Conservation (phyloP, 1,140 invertebrate species). For the Amyelois transitella region DNA sequence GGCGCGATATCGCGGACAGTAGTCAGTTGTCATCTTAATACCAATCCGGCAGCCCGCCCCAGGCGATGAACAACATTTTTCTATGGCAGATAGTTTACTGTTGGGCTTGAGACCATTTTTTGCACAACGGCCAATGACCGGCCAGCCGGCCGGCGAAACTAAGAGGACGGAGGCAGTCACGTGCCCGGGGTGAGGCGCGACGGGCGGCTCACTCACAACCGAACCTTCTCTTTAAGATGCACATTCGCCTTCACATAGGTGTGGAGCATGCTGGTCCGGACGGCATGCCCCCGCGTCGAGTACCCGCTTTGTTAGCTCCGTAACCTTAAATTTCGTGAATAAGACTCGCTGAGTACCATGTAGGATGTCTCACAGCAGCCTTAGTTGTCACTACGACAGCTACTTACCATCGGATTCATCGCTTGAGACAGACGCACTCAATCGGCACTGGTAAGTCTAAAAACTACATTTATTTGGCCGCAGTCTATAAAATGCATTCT, state of each 20-base stretch:
- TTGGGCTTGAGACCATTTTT: slow-evolving; percentile 46
- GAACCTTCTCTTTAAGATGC: slow-evolving; percentile 71
- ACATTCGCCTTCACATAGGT: slow-evolving; percentile 62
- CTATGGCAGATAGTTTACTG: slow-evolving; percentile 40
- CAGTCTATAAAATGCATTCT: too few species aligned
- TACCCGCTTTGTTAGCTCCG: slow-evolving; percentile 28
- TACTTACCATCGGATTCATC: slow-evolving; percentile 65
- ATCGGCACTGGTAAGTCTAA: slow-evolving; percentile 60
- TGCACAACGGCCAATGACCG: slow-evolving; percentile 62
- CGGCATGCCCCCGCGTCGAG: slow-evolving; percentile 54
- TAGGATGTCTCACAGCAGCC: slow-evolving; percentile 72
- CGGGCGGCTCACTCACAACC: slow-evolving; percentile 55
- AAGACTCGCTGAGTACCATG: slow-evolving; percentile 56
- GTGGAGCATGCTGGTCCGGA: slow-evolving; percentile 55
- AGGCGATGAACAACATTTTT: slow-evolving; percentile 32
- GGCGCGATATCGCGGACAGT: slow-evolving; percentile 19
- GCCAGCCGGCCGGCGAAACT: slow-evolving; percentile 57
- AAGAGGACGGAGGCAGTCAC: slow-evolving; percentile 58
- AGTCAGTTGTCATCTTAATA: slow-evolving; percentile 26
- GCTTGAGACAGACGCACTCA: slow-evolving; percentile 66
- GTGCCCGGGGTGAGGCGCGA: slow-evolving; percentile 69
- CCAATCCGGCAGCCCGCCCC: slow-evolving; percentile 27
- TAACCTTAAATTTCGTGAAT: slow-evolving; percentile 40
- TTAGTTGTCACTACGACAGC: slow-evolving; percentile 68
- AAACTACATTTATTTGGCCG: slow-evolving; percentile 1